These are phyloP conservation scores for Hedya salicella DNA, from an alignment of 2,888 invertebrate species.

Conservation along the genomic window DNA sequence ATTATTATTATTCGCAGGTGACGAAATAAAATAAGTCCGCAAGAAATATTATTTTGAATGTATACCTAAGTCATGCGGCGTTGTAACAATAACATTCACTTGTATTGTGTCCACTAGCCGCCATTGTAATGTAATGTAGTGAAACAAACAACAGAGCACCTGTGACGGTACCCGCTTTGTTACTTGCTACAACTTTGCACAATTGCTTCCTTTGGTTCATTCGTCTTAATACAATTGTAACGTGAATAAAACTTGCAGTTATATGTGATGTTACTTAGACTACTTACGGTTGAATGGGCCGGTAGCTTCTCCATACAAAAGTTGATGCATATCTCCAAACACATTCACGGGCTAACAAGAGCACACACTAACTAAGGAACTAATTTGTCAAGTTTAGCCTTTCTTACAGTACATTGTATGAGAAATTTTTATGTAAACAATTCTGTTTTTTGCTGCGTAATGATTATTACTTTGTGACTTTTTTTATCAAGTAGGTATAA, in stretches of 20 bases:
- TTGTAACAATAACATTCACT: conserved; percentile 47
- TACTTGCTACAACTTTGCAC: conserved; percentile 44
- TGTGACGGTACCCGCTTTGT: conserved; percentile 45
- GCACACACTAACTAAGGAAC: too few relatives aligned
- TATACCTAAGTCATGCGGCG: conserved; percentile 47
- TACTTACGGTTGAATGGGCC: background rate
- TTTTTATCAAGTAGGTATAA: too few relatives aligned
- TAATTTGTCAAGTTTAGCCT: too few relatives aligned
- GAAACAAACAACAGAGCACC: conserved; percentile 57
- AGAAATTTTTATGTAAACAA: too few relatives aligned
- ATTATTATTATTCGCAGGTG: too few relatives aligned
- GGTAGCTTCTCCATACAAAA: too few relatives aligned
- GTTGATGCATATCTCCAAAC: too few relatives aligned
- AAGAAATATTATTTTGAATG: conserved; percentile 46
- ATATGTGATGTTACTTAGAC: background rate
- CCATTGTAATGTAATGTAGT: conserved; percentile 59
- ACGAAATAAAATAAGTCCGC: background rate
- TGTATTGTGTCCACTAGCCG: conserved; percentile 54
- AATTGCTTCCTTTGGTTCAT: conserved; percentile 35
- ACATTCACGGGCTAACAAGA: too few relatives aligned
- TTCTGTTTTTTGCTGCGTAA: too few relatives aligned
- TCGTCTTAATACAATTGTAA: conserved; percentile 20
- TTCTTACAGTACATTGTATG: too few relatives aligned
- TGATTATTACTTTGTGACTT: too few relatives aligned
- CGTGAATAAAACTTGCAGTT: conserved; percentile 5